Conservation (phyloP, 2,888 invertebrate species). For the Dicyrtomina minuta region DNA sequence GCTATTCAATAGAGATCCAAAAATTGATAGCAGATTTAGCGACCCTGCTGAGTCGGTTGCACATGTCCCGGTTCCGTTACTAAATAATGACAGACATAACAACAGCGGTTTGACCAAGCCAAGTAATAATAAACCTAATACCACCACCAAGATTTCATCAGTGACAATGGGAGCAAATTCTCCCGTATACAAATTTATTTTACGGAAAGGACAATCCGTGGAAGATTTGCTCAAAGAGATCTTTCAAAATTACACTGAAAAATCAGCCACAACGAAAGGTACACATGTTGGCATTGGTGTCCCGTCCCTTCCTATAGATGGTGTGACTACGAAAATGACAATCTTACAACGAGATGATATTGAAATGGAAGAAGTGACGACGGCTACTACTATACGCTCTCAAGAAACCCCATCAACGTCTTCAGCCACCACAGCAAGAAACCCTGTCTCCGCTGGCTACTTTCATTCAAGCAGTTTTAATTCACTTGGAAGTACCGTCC, state of each 20-base stretch:
- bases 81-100: slow-evolving; percentile 20
- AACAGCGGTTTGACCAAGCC: too few relatives aligned
- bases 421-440: neutral
- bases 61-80: slow-evolving; percentile 48
- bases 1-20: slow-evolving; percentile 42
- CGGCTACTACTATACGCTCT: neutral
- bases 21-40: slow-evolving; percentile 49
- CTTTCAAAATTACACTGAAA: slow-evolving; percentile 51
- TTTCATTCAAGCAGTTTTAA: neutral
- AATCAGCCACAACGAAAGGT: neutral
- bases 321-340: neutral
- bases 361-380: neutral
- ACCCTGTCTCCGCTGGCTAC: neutral
- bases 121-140: neutral
- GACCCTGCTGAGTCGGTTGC: slow-evolving; percentile 29
- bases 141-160: slow-evolving; percentile 28
- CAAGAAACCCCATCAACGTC: neutral
- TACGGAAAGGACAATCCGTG: slow-evolving; percentile 54
- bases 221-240: slow-evolving; percentile 54
- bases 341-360: neutral
- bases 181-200: slow-evolving; percentile 55
- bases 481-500: neutral
- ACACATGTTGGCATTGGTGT: neutral
- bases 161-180: slow-evolving; percentile 48
- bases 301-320: neutral